These are phyloP conservation scores for Lacanobia wlatinum DNA, from an alignment of 2,888 invertebrate species.

Conservation along the genomic window DNA sequence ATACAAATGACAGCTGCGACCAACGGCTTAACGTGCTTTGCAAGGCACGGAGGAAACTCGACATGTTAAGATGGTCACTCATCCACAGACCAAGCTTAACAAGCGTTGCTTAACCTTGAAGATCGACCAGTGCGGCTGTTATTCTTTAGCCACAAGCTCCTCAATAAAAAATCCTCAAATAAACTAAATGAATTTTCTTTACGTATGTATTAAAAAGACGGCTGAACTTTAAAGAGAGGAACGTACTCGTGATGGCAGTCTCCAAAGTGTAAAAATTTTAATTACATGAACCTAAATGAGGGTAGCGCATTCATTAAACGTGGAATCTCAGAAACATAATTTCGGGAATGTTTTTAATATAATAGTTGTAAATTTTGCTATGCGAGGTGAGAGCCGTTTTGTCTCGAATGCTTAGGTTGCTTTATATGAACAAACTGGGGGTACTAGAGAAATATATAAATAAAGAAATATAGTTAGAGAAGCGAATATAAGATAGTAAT, in stretches of 20 bases:
- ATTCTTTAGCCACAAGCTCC: too few relatives aligned
- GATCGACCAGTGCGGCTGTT: too few relatives aligned
- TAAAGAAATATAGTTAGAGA: too few relatives aligned
- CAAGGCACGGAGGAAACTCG: too few relatives aligned
- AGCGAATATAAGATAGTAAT: too few relatives aligned
- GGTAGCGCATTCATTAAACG: constrained; percentile 58
- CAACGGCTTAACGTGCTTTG: too few relatives aligned
- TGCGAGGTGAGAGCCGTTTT: constrained; percentile 3
- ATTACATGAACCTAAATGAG: constrained; percentile 56
- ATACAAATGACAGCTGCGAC: too few relatives aligned
- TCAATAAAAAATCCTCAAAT: not conserved
- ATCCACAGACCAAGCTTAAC: too few relatives aligned
- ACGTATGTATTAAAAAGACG: constrained; percentile 35
- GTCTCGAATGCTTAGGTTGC: not conserved
- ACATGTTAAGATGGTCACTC: too few relatives aligned
- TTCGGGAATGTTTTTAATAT: constrained; percentile 54
- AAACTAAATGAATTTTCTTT: constrained; percentile 28
- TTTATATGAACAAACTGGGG: not conserved
- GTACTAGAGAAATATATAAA: too few relatives aligned
- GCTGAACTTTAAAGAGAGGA: constrained; percentile 22
- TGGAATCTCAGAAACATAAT: constrained; percentile 57
- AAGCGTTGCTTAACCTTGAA: too few relatives aligned
- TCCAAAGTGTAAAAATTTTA: constrained; percentile 56
- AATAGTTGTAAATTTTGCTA: constrained; percentile 50
- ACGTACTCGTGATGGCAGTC: constrained; percentile 40